These are phyloP conservation scores for Aulostomus chinensis DNA, from an alignment of 2,797 vertebrate genomes.

Conservation along the genomic window DNA sequence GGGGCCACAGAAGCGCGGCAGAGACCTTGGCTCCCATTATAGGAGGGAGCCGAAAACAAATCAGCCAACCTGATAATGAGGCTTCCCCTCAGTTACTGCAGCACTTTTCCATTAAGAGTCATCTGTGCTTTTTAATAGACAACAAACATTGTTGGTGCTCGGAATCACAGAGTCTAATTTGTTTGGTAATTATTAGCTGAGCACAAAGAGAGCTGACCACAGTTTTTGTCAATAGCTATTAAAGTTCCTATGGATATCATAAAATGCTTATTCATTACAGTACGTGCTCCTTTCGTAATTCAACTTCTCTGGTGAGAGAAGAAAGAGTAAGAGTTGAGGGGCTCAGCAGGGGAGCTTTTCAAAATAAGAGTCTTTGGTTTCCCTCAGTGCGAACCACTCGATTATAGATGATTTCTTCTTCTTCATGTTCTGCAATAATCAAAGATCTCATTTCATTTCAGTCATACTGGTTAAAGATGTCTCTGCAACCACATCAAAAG, in stretches of 20 bases:
- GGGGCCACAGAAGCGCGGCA: background rate
- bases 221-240: conserved; percentile 69
- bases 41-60: conserved; percentile 50
- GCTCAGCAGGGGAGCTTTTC: background rate
- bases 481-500: no score
- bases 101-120: conserved; percentile 65
- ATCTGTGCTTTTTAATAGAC: conserved; percentile 58
- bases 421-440: no score
- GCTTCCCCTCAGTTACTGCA: conserved; percentile 56
- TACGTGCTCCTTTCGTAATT: conserved; percentile 24
- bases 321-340: conserved; percentile 5
- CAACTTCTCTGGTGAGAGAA: conserved; percentile 15
- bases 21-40: conserved; percentile 35
- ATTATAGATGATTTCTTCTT: no score
- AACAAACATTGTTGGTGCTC: conserved; percentile 46
- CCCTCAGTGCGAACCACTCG: no score
- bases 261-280: conserved; percentile 53
- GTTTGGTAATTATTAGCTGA: conserved; percentile 55
- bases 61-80: conserved; percentile 65
- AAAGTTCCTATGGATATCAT: conserved; percentile 50
- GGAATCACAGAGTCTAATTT: conserved; percentile 52
- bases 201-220: conserved; percentile 34
- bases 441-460: no score
- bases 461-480: no score
- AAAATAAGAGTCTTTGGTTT: no score